Conservation (phyloP, 1,140 invertebrate species). For the Bombus affinis region DNA sequence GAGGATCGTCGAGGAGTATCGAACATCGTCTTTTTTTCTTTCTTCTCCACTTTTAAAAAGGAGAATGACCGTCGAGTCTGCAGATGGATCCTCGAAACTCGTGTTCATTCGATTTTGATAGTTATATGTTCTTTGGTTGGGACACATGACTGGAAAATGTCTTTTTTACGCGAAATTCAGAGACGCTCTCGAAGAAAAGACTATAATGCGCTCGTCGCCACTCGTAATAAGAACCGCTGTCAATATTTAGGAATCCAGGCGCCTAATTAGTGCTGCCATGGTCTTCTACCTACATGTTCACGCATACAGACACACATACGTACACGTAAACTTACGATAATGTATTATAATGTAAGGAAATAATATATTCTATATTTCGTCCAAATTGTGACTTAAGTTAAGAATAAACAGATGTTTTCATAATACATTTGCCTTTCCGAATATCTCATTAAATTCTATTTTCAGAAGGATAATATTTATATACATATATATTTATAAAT, state of each 20-base stretch:
- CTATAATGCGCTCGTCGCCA: conserved; percentile 29
- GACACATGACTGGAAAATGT: background rate
- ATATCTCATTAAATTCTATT: background rate
- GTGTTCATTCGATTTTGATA: conserved; percentile 10
- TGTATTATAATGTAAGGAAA: conserved; percentile 74
- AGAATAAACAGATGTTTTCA: conserved; percentile 76
- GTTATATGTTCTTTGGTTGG: background rate
- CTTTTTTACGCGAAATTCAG: background rate
- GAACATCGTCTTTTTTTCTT: background rate
- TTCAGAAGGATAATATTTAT: background rate
- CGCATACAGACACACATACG: conserved; percentile 36
- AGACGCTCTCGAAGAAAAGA: conserved; percentile 28
- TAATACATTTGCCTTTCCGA: conserved; percentile 38
- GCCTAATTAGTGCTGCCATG: conserved; percentile 48
- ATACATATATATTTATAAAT: background rate
- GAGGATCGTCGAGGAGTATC: background rate
- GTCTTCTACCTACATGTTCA: conserved; percentile 44
- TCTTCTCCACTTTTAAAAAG: background rate
- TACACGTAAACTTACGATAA: conserved; percentile 56
- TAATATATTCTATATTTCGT: conserved; percentile 75
- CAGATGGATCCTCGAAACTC: background rate
- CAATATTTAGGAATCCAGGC: conserved; percentile 47
- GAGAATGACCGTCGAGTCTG: background rate
- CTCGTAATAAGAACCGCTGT: conserved; percentile 26
- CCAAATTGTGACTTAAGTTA: conserved; percentile 73